Evolutionary conservation across 2,888 invertebrate genomes (phyloP), one percentile per base, ranked within the genome.

Genomic region (Xestia xanthographa): DNA sequence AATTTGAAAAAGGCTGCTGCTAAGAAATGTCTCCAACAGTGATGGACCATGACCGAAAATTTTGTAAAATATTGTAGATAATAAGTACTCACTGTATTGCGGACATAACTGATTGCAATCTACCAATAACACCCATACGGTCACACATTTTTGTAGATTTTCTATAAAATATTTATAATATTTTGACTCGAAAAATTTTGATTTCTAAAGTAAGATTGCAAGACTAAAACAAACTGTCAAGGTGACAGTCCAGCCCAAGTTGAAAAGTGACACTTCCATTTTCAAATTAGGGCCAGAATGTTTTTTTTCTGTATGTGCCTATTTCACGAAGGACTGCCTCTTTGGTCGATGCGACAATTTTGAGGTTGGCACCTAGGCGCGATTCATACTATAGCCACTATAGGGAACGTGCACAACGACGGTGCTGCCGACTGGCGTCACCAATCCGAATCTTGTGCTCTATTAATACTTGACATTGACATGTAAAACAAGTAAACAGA

Each of bases 51-150:
- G 3, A n/a, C 9, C 11, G 22, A 0, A 2, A 22, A n/a, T 26
- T 65, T 50, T 5, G n/a, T 5, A n/a, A 56, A 68, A 71, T 5
- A 29, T 29, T 6, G 12, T 63, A 12, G 17, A 29, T 29, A 53
- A 29, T 29, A 53, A 26, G 12, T 14, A 62, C 93, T 93, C 90
- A 96, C 96, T 92, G 89, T 86, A 96, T 93, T 65, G 94, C 90
- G 34, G 93, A 93, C 92, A 95, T 95, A 26, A 96, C 92, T 67
- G 91, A 90, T 88, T 95, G 95, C 62, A 96, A 81, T 90, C 93
- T 93, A 77, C 88, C 90, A 68, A 96, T 95, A 63, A 95, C 88
- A 65, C 91, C 91, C 93, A 94, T 92, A 68, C 96, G 92, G 78
- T 95, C 94, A 83, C 96, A 96, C 96, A 96, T 96, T 89, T 91